A percentile compares a stretch with the other conserved stretches of the same genome.
Evolutionary conservation across 1,140 invertebrate species (phyloP).

Genomic region (Trichonephila clavipes): DNA sequence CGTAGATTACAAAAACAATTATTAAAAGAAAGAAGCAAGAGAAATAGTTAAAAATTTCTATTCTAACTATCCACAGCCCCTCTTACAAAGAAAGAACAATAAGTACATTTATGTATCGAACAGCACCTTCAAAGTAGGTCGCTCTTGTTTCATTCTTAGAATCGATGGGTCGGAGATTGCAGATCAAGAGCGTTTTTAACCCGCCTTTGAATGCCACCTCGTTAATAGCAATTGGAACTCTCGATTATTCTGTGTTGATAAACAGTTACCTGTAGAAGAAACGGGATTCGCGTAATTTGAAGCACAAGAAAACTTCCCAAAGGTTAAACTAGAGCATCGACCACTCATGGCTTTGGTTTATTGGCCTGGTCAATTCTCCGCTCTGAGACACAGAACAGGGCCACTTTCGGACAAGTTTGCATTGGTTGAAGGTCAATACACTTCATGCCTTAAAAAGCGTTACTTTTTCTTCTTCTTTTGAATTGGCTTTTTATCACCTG

Average conservation of each 20-base stretch:
- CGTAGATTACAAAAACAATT: not conserved
- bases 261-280: not conserved
- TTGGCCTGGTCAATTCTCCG: slow-evolving; percentile 45
- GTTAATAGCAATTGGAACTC: slow-evolving; percentile 37
- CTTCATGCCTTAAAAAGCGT: not conserved
- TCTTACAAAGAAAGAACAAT: slow-evolving; percentile 16
- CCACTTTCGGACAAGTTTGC: slow-evolving; percentile 38
- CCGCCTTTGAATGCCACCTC: not conserved
- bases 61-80: not conserved
- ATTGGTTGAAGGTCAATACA: slow-evolving; percentile 60
- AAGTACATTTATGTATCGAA: not conserved
- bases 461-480: not conserved
- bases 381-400: slow-evolving; percentile 4
- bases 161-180: not conserved
- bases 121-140: not conserved
- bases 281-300: slow-evolving; percentile 13
- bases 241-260: not conserved
- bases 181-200: slow-evolving; percentile 12
- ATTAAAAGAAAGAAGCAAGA: not conserved
- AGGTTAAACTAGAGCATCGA: slow-evolving; percentile 58
- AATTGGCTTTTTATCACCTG: slow-evolving; percentile 1
- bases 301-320: slow-evolving; percentile 5
- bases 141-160: not conserved
- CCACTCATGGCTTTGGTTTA: slow-evolving; percentile 43
- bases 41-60: not conserved